These are phyloP conservation scores for Parnassius orleans DNA, from an alignment of 2,888 invertebrate species.

Conservation along the genomic window DNA sequence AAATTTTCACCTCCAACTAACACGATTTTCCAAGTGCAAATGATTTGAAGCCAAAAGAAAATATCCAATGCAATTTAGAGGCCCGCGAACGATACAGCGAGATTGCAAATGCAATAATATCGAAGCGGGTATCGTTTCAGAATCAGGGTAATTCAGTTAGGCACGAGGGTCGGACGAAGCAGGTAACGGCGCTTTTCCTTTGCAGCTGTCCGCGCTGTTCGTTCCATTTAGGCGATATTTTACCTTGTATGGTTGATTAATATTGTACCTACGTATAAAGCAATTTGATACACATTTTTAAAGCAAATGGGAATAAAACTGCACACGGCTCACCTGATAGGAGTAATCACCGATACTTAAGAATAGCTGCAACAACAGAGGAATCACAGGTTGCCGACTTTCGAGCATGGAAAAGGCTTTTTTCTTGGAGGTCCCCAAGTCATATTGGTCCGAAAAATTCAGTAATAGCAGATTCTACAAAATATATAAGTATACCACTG, in stretches of 20 bases:
- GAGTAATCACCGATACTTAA: too few relatives aligned
- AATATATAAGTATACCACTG: too few relatives aligned
- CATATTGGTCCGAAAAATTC: too few relatives aligned
- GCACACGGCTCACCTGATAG: too few relatives aligned
- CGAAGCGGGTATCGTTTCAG: constrained; percentile 19
- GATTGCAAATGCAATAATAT: constrained; percentile 29
- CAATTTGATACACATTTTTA: too few relatives aligned
- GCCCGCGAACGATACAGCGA: constrained; percentile 20
- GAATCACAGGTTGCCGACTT: too few relatives aligned
- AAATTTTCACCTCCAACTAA: not conserved
- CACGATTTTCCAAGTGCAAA: not conserved
- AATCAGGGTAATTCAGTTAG: constrained; percentile 22
- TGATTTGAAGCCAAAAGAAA: constrained; percentile 18
- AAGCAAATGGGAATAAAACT: too few relatives aligned
- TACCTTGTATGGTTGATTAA: not conserved
- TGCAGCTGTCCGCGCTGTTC: constrained; percentile 12
- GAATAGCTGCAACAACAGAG: too few relatives aligned
- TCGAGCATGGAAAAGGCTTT: too few relatives aligned
- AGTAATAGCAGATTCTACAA: too few relatives aligned
- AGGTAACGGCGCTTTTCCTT: constrained; percentile 12
- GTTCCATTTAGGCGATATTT: constrained; percentile 2
- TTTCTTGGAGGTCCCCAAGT: too few relatives aligned
- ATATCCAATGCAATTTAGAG: constrained; percentile 28
- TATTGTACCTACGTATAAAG: too few relatives aligned
- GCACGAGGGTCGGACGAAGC: constrained; percentile 3